Evolutionary conservation across 2,797 vertebrate species (phyloP), one percentile per base, ranked within the genome.

Genomic region (Adelosebastes latens): DNA sequence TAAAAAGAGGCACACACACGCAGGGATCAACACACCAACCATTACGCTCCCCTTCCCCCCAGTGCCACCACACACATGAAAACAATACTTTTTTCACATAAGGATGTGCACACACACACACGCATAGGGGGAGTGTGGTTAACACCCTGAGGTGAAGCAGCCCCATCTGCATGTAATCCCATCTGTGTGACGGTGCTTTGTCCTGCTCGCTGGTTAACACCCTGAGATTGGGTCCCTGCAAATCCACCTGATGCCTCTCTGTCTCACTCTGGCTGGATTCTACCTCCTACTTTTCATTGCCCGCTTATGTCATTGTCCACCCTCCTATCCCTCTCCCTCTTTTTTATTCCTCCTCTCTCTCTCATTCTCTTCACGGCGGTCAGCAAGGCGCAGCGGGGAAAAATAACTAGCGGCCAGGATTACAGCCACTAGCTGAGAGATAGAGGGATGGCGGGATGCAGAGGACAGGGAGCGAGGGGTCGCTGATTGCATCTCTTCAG

Each of bases 131-230:
- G 65, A 56, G 81, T 77, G 76, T 91, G 88, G 80, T 89, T 86
- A 90, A 88, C 90, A 91, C 88, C 86, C 80, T 18, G 93, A 94
- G 87, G 89, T 93, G 90, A 89, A 60, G 77, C 80, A 82, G 91
- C 81, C 89, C 90, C 93, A 95, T 95, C 93, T 94, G 93, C 94
- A 94, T 94, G 91, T 92, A 93, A 94, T 94, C 92, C 92, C 88
- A 92, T 93, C 89, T 93, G 85, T 91, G 92, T 92, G 92, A 83
- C 24, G 75, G 81, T 61, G 84, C 82, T 89, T 90, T 88, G 91
- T 90, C 89, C 91, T 76, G 85, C 88, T 92, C 55, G 58, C 93
- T 83, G 89, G 88, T 93, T 94, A 94, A 93, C 93, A 91, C 87
- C 81, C 88, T 87, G 87, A 93, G 93, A 95, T 95, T 93, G 93